A percentile compares a stretch with the other conserved stretches of the same genome.
phyloP scores from a whole-genome alignment of 1,140 invertebrate genomes.

The Adoxophyes honmai region DNA sequence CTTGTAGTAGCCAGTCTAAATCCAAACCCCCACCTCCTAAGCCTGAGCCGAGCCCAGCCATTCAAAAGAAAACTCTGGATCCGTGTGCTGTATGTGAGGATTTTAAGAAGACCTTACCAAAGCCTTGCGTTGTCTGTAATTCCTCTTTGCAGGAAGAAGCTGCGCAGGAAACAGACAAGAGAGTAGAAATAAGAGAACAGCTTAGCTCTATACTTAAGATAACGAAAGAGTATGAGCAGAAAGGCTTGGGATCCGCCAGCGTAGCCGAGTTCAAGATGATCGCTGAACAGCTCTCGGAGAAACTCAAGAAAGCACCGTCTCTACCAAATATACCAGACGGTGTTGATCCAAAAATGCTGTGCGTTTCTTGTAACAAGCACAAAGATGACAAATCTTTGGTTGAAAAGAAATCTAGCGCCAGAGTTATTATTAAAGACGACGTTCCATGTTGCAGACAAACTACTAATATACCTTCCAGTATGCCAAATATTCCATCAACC shows the following conservation, averaged over 20 bases:
- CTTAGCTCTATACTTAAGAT: constrained; percentile 25
- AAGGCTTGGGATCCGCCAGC: constrained; percentile 22
- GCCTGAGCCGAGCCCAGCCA: too few relatives aligned
- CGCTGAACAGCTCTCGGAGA: constrained; percentile 30
- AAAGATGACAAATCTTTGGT: not conserved
- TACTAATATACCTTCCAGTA: too few relatives aligned
- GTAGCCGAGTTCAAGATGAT: constrained; percentile 36
- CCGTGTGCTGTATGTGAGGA: constrained; percentile 19
- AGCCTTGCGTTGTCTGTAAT: not conserved
- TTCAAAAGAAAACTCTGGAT: too few relatives aligned
- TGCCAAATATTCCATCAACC: too few relatives aligned
- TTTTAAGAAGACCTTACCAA: not conserved
- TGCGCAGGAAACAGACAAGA: not conserved
- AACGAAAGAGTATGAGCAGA: constrained; percentile 34
- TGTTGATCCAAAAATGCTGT: constrained; percentile 21
- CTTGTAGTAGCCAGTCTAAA: too few relatives aligned
- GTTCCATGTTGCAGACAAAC: too few relatives aligned
- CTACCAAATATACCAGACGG: constrained; percentile 18
- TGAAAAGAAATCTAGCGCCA: not conserved
- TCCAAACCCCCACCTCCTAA: too few relatives aligned
- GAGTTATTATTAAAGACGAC: not conserved
- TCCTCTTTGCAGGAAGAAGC: not conserved
- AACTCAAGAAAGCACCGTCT: constrained; percentile 13
- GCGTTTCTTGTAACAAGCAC: constrained; percentile 17
- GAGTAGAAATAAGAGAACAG: not conserved